phyloP scores from a whole-genome alignment of 2,113 vertebrate genomes.

The Meleagris gallopavo region DNA sequence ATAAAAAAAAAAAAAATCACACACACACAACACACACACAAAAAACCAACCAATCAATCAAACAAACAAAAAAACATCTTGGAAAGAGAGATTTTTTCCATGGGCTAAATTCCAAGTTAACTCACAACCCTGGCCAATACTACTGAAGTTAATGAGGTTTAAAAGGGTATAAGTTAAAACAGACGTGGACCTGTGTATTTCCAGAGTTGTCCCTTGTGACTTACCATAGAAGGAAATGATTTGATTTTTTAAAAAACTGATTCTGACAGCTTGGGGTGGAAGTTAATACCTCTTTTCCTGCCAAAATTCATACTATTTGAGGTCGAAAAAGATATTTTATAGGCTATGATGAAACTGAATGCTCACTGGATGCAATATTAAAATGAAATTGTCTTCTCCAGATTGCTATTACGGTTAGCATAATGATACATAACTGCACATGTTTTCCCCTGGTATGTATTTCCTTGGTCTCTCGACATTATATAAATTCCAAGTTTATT shows the following conservation, averaged over 20 bases:
- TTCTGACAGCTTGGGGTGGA: conserved; percentile 51
- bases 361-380: background rate
- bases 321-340: conserved; percentile 43
- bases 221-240: background rate
- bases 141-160: conserved; percentile 15
- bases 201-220: conserved; percentile 24
- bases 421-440: conserved; percentile 45
- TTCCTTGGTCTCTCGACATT: background rate
- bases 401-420: conserved; percentile 45
- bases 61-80: background rate
- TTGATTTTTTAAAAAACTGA: conserved; percentile 41
- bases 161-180: conserved; percentile 17
- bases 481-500: background rate
- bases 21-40: no score
- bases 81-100: background rate
- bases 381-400: conserved; percentile 40
- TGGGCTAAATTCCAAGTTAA: conserved; percentile 1
- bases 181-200: conserved; percentile 26
- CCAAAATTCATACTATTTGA: conserved; percentile 40
- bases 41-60: no score
- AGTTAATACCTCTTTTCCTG: conserved; percentile 23
- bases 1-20: background rate
- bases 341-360: conserved; percentile 33
- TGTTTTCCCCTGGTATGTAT: conserved; percentile 1
- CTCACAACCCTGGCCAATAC: background rate